These are phyloP conservation scores for Phylloscopus whistleri DNA, from an alignment of 2,113 vertebrate species.

Conservation along the genomic window DNA sequence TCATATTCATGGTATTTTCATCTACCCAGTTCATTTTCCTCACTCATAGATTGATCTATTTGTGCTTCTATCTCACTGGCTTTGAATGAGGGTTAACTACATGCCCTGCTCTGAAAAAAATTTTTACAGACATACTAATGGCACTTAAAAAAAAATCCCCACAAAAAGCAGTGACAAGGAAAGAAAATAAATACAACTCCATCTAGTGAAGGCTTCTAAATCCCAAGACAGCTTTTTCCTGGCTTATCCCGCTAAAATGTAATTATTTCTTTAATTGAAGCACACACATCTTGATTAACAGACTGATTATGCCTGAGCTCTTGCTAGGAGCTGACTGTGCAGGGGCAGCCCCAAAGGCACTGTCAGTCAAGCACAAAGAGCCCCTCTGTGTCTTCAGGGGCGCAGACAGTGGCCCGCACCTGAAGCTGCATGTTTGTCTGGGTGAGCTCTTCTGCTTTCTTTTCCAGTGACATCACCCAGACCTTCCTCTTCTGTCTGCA, in stretches of 20 bases:
- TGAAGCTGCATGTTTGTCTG: constrained; percentile 99
- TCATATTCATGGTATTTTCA: neutral
- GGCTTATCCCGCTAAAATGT: neutral
- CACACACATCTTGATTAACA: constrained; percentile 30
- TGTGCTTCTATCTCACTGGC: neutral
- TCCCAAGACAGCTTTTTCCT: constrained; percentile 25
- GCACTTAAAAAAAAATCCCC: neutral
- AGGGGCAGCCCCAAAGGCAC: neutral
- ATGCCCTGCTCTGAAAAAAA: neutral
- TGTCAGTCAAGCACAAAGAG: constrained; percentile 56
- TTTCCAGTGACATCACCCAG: constrained; percentile 99
- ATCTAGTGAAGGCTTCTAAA: neutral
- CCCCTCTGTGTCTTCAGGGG: constrained; percentile 57
- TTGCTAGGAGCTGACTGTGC: neutral
- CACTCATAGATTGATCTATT: neutral
- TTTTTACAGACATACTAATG: neutral
- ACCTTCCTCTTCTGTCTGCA: constrained; percentile 99
- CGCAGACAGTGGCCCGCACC: constrained; percentile 77
- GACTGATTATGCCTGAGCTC: neutral
- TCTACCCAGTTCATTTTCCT: neutral
- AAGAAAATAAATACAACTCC: constrained; percentile 50
- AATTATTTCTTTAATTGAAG: constrained; percentile 48
- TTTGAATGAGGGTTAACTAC: neutral
- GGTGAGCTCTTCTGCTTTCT: constrained; percentile 99
- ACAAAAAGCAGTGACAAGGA: neutral